Evolutionary conservation across 2,888 invertebrate species (phyloP), one percentile per base, ranked within the genome.

Genomic region (Chalcosyrphus nemorum): DNA sequence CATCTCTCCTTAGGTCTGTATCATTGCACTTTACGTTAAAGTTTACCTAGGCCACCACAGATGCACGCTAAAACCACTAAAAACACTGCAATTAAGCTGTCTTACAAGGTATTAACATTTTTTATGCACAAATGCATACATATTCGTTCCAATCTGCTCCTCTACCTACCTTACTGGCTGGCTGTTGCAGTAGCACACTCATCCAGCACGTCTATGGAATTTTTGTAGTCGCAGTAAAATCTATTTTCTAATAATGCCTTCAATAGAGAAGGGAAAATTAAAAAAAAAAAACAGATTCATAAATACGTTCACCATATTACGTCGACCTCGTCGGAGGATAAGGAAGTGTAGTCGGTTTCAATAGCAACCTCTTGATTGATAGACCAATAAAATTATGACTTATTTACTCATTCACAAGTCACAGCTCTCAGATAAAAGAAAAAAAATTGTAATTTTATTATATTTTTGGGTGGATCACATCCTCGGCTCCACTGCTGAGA

Each of bases 61-160:
- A 57, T 59, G 59, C 32, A 17, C 35, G 38, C 70, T 70, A 52
- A 50, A 57, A 50, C 17, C 47, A 45, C 57, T 59, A 66, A 56
- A 72, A 68, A 61, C 77, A n/a, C 35, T n/a, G 61, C 77, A 77
- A 77, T 77, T 77, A 77, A 77, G 77, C 77, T 77, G 77, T 77
- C 70, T 54, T 45, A 63, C 54, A 54, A 56, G 61, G 43, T 56
- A 61, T 13, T 61, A 45, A 59, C 43, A 24, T 61, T 52, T 17
- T 56, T 68, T 21, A 35, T 24, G 29, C 43, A 68, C 43, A 59
- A 17, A 76, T 68, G 76, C 52, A 68, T 61, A 61, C 32, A 47
- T 65, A n/a, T 38, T 70, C 7, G 21, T 45, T 32, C 19, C 35
- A n/a, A n/a, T n/a, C n/a, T n/a, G n/a, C n/a, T n/a, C 11, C 24